Evolutionary conservation across 2,888 invertebrate genomes (phyloP), one percentile per base, ranked within the genome.

Genomic region (Cataglyphis cursor): DNA sequence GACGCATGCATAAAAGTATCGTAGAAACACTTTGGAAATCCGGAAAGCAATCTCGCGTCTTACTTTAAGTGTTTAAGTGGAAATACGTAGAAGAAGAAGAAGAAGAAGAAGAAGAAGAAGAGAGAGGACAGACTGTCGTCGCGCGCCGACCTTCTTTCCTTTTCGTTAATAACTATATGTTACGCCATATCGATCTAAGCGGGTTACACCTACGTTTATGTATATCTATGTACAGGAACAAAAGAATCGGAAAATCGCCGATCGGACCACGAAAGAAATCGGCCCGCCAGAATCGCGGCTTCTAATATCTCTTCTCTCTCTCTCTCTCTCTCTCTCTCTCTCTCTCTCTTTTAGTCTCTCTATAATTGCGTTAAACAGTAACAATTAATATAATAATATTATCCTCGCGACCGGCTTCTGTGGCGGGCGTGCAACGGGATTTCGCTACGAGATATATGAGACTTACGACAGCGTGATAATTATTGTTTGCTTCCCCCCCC

Each of bases 181-280:
- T 41, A 57, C 54, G 64, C 28, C 51, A 76, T 82, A 59, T 68
- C 82, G 84, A 81, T 85, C 80, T 85, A 87, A 84, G 90, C 87
- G 65, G 83, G 65, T 85, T 89, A 90, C 44, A 89, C 66, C 84
- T 83, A 85, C 81, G 81, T 85, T 85, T 87, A 85, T 83, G 51
- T 90, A 87, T 90, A 90, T 70, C 82, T 89, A 90, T 90, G 80
- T 89, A 89, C 89, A 90, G 87, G 83, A 89, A 88, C 84, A 83
- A 87, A 51, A 84, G 4, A 35, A 82, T 83, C 28, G 28, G 83
- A 84, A 83, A 75, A 59, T 64, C 81, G 87, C 73, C 72, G 59
- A 78, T 83, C 84, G 68, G 31, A 44, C 44, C 73, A n/a, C 73
- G 59, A 61, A 61, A 80, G 35, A 72, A 80, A 59, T 44, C 74